These are phyloP conservation scores for Argyrosomus japonicus DNA, from an alignment of 2,113 vertebrate genomes.

Conservation along the genomic window DNA sequence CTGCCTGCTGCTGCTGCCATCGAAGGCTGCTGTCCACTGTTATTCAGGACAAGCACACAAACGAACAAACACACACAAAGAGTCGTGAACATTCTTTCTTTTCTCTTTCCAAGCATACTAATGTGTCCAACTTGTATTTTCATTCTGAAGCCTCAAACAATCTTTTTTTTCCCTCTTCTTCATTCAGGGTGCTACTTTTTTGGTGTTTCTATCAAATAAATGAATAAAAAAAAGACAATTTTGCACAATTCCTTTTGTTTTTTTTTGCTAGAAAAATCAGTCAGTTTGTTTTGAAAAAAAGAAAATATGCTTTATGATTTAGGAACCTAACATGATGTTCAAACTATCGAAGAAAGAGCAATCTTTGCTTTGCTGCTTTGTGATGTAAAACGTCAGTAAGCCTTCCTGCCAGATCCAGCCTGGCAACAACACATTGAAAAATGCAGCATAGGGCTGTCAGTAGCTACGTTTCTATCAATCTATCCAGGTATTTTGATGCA, in stretches of 20 bases:
- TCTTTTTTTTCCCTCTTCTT: not conserved
- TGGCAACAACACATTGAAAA: no score
- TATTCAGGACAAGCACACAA: constrained; percentile 47
- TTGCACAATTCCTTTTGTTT: not conserved
- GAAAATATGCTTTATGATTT: not conserved
- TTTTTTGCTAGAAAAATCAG: not conserved
- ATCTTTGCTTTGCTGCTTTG: not conserved
- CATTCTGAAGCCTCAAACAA: not conserved
- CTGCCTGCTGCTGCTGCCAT: constrained; percentile 50
- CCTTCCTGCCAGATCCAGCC: not conserved
- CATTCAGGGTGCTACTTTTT: not conserved
- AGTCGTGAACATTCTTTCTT: not conserved
- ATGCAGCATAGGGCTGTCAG: not conserved
- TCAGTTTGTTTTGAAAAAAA: not conserved
- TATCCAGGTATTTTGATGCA: no score
- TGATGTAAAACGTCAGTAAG: not conserved
- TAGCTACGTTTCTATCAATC: no score
- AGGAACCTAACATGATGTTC: not conserved
- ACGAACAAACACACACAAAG: not conserved
- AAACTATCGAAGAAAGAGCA: not conserved
- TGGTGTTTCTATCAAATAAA: not conserved
- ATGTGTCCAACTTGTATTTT: not conserved
- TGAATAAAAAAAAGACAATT: not conserved
- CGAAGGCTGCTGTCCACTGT: constrained; percentile 47
- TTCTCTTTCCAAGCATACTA: not conserved